Conservation (phyloP, 2,888 invertebrate genomes). For the Caenorhabditis drosophilae region DNA sequence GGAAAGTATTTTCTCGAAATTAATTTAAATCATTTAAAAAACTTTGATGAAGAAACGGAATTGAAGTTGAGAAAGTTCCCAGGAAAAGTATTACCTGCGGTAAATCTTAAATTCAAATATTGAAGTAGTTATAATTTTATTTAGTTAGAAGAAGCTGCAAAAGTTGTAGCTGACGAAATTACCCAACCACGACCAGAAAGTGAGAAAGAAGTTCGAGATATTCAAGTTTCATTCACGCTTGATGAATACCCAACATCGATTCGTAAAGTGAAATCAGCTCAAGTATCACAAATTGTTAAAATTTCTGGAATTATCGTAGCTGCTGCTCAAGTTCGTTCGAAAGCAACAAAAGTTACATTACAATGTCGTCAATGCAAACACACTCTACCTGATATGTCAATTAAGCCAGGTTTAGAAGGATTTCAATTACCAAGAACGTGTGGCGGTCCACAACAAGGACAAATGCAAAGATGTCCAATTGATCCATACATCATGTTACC, state of each 20-base stretch:
- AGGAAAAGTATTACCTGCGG: conserved; percentile 86
- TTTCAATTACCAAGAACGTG: conserved; percentile 93
- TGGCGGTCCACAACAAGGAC: conserved; percentile 89
- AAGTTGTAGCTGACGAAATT: conserved; percentile 93
- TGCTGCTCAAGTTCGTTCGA: conserved; percentile 90
- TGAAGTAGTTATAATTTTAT: no score
- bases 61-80: conserved; percentile 90
- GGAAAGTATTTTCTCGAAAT: conserved; percentile 88
- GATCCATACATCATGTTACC: conserved; percentile 98
- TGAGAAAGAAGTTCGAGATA: conserved; percentile 86
- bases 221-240: conserved; percentile 77
- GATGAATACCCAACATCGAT: conserved; percentile 59
- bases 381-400: conserved; percentile 84
- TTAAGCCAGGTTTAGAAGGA: conserved; percentile 94
- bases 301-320: conserved; percentile 93
- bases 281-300: conserved; percentile 89
- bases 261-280: conserved; percentile 78
- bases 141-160: conserved; percentile 96
- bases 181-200: conserved; percentile 89
- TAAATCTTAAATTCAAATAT: no score
- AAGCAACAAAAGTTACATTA: conserved; percentile 91
- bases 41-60: conserved; percentile 85
- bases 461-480: conserved; percentile 83
- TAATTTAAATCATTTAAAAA: conserved; percentile 88
- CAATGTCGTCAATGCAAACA: conserved; percentile 91